Percentiles rank a stretch among this genome's conserved stretches.
Conservation (phyloP, 2,113 vertebrate species). For the Crocuta crocuta region DNA sequence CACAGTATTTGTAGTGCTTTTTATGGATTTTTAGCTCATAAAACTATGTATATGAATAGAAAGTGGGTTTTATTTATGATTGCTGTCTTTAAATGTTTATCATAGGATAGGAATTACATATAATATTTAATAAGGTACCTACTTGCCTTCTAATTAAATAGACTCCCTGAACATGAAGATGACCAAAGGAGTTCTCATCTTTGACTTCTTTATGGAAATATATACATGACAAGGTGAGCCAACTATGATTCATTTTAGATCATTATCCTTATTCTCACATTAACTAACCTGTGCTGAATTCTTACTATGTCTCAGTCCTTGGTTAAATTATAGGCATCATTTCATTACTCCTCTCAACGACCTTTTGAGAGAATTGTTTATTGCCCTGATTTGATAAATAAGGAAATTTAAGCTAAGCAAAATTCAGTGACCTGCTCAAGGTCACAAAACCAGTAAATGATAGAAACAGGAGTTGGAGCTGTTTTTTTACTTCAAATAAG, state of each 20-base stretch:
- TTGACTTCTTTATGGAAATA: neutral
- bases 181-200: neutral
- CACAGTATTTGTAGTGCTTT: neutral
- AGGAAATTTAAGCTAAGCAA: neutral
- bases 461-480: neutral
- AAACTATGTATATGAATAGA: conserved; percentile 1
- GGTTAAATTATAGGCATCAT: neutral
- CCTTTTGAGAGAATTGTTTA: neutral
- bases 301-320: neutral
- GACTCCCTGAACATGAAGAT: neutral
- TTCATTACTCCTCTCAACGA: neutral
- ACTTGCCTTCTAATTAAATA: neutral
- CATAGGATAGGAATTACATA: neutral
- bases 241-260: neutral
- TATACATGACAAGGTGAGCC: neutral
- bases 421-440: neutral
- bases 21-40: conserved; percentile 47
- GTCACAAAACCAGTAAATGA: neutral
- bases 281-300: neutral
- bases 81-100: conserved; percentile 39
- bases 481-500: neutral
- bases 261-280: neutral
- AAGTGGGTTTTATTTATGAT: conserved; percentile 48
- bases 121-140: neutral
- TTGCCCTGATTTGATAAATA: neutral